Conservation (phyloP, 2,113 vertebrate genomes). For the Mus musculus region DNA sequence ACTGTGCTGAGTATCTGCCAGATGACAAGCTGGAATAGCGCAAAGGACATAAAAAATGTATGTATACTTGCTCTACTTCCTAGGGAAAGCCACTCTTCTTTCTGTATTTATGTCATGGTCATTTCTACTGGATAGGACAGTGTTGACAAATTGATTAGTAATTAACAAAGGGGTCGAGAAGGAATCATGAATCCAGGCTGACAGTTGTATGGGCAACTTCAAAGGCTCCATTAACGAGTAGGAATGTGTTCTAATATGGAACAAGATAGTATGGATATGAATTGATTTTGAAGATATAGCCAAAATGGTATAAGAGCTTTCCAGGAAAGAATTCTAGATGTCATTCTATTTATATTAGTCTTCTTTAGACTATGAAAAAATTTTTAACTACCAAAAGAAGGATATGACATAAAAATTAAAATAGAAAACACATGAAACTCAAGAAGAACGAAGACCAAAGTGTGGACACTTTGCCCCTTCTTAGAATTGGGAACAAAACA, state of each 20-base stretch:
- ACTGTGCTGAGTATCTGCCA: not conserved
- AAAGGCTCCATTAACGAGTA: not conserved
- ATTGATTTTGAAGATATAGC: not conserved
- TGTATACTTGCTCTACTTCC: not conserved
- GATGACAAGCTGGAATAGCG: not conserved
- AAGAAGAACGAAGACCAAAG: no score
- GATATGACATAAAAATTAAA: not conserved
- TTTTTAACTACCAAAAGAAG: not conserved
- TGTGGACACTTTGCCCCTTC: no score
- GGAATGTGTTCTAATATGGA: not conserved
- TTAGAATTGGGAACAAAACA: no score
- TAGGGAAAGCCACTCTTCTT: not conserved
- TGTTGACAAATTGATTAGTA: not conserved
- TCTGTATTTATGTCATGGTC: not conserved
- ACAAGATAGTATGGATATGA: not conserved
- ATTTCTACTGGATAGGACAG: not conserved
- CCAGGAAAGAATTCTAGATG: not conserved
- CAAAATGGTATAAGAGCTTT: conserved; percentile 16
- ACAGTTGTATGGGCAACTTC: not conserved
- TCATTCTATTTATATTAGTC: not conserved
- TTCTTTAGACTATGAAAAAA: not conserved
- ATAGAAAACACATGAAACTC: not conserved
- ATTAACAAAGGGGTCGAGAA: not conserved
- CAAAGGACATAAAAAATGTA: not conserved
- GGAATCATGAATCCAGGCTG: not conserved